Conservation (phyloP, 2,113 vertebrate genomes). For the Indicator maculatus region DNA sequence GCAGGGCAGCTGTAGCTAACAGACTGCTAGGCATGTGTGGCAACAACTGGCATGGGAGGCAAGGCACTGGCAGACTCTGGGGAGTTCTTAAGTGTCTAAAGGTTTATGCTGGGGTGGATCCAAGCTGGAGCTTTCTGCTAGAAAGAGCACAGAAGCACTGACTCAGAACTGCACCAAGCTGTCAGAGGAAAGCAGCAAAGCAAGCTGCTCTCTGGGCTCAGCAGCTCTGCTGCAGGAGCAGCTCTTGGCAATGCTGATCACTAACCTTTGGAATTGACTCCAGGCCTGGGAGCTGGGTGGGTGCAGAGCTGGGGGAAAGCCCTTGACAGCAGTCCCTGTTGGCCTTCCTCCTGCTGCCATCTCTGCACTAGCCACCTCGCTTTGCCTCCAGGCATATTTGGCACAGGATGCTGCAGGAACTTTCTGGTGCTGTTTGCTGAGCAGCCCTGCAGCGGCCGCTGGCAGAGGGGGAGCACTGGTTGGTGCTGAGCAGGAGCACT, state of each 20-base stretch:
- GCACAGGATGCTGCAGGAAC: background rate
- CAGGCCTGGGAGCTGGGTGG: background rate
- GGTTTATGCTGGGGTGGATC: background rate
- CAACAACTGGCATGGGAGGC: background rate
- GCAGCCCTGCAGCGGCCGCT: background rate
- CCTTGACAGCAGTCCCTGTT: background rate
- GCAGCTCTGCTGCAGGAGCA: background rate
- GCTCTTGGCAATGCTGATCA: background rate
- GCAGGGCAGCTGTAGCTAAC: background rate
- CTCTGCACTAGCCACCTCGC: background rate
- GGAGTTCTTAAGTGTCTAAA: background rate
- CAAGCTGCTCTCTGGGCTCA: background rate
- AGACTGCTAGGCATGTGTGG: background rate
- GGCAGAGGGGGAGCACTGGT: background rate
- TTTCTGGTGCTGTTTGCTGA: background rate
- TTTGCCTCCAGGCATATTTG: background rate
- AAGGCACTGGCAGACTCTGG: background rate
- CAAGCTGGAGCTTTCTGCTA: background rate
- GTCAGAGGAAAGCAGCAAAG: background rate
- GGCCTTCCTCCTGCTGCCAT: background rate
- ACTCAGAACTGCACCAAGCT: background rate
- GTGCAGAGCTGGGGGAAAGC: background rate
- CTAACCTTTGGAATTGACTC: background rate
- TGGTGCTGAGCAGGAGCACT: background rate
- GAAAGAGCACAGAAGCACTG: background rate